Evolutionary conservation across 2,888 invertebrate genomes (phyloP).

Genomic region (Dynastes maya): DNA sequence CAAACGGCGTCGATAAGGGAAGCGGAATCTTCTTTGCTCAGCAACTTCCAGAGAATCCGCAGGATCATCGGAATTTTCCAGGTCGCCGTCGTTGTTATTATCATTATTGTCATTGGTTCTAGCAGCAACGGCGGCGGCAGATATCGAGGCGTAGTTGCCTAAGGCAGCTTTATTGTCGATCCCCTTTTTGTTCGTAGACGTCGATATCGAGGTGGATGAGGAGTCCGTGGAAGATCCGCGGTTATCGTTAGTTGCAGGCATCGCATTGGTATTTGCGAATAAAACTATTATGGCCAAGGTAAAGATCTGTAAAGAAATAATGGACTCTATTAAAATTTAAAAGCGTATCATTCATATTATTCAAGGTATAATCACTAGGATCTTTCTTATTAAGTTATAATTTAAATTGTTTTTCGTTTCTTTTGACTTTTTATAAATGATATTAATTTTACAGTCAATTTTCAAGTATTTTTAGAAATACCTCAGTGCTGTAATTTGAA

Average conservation of each 20-base stretch:
- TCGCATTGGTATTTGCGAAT: background rate
- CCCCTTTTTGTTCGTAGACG: background rate
- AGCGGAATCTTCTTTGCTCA: conserved; percentile 21
- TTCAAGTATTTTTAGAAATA: no score
- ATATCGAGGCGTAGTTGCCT: background rate
- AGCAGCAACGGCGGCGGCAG: background rate
- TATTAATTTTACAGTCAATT: no score
- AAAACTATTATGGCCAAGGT: conserved; percentile 4
- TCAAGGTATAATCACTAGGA: no score
- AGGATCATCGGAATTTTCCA: background rate
- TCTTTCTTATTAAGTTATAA: no score
- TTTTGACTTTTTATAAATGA: no score
- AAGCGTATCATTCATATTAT: background rate
- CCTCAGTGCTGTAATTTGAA: no score
- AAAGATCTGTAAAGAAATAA: conserved; percentile 2
- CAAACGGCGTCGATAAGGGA: conserved; percentile 14
- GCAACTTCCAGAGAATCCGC: conserved; percentile 20
- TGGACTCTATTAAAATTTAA: background rate
- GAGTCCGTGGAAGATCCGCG: background rate
- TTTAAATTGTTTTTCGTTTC: no score
- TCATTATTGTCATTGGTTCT: background rate
- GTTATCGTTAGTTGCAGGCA: conserved; percentile 18
- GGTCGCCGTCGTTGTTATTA: background rate
- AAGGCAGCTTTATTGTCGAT: background rate
- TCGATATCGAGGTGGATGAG: no score